Base-by-base conservation (phyloP, 1,140 invertebrate genomes). In the Oncopodura yosiiana region DNA sequence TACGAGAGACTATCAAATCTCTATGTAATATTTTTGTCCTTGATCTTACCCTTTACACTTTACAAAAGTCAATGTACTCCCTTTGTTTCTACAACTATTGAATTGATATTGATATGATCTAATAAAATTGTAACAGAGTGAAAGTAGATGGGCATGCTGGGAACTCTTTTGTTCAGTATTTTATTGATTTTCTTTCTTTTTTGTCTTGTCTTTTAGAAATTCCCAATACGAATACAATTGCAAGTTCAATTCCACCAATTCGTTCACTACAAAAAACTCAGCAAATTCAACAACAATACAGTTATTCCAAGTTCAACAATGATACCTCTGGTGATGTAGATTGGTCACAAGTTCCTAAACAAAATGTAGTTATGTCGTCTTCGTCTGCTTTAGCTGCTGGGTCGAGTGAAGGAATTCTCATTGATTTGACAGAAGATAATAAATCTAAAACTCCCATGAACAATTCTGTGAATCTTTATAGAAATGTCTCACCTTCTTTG, bases 121-220 rank as follows among this genome's bases (percentile, higher is more conserved):
- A 11, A 43, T 21, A 43, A 16, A 36, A 18, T 9, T 11, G 34
- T 80, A 80, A 61, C 84, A 87, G 63, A 87, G 85, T 63, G n/a
- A n/a, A n/a, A n/a, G n/a, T 79, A 81, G 63, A 87, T 87, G 65
- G 81, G 78, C 41, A 84, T 85, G 60, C 69, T 87, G 3, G 76
- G 79, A 27, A 85, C 86, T 61, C 70, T 3, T 66, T 66, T 49
- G 65, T 34, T 18, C n/a, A 8, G 12, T n/a, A 19, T 34, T 34
- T 43, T 21, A 37, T n/a, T 5, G 12, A 9, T 5, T 49, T 41
- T 9, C 18, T 18, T 11, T 41, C 19, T 11, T 11, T 8, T 45
- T 23, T 49, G 18, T 36, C 4, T 42, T 29, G 9, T 34, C 16
- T 58, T 58, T 26, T 43, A 52, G 42, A 45, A 46, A 30, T 56